These are phyloP conservation scores for Seriola dumerili DNA, from an alignment of 2,113 vertebrate genomes.

Conservation along the genomic window DNA sequence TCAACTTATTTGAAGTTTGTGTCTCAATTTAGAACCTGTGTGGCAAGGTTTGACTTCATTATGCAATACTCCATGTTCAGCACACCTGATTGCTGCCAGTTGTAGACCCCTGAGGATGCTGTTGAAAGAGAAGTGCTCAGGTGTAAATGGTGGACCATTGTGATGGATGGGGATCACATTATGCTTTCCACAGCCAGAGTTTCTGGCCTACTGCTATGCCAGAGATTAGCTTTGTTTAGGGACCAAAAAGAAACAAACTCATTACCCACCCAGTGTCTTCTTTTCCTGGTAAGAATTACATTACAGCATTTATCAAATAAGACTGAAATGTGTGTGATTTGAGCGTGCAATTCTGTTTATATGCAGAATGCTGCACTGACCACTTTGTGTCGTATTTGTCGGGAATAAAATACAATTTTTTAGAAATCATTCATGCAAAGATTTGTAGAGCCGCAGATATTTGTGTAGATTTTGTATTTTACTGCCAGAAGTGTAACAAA, in stretches of 20 bases:
- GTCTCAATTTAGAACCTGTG: neutral
- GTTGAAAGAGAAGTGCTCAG: constrained; percentile 39
- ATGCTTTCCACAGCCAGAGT: constrained; percentile 41
- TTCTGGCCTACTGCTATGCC: constrained; percentile 45
- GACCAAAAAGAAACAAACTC: constrained; percentile 32
- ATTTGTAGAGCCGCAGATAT: neutral
- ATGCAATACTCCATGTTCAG: neutral
- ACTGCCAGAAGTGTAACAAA: constrained; percentile 3
- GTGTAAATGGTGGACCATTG: constrained; percentile 41
- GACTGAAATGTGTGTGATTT: neutral
- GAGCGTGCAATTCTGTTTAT: neutral
- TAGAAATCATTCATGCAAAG: neutral
- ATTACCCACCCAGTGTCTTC: constrained; percentile 17
- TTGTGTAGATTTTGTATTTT: constrained; percentile 16
- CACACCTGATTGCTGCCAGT: constrained; percentile 8
- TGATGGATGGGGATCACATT: constrained; percentile 53
- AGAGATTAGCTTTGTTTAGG: constrained; percentile 46
- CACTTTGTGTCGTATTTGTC: neutral
- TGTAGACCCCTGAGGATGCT: constrained; percentile 12
- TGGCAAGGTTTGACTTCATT: neutral
- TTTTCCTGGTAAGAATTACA: neutral
- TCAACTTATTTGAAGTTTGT: neutral
- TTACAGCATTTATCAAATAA: neutral
- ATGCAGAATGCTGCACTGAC: neutral
- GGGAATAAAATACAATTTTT: constrained; percentile 9